These are phyloP conservation scores for Ophraella communa DNA, from an alignment of 2,888 invertebrate genomes.

Conservation along the genomic window DNA sequence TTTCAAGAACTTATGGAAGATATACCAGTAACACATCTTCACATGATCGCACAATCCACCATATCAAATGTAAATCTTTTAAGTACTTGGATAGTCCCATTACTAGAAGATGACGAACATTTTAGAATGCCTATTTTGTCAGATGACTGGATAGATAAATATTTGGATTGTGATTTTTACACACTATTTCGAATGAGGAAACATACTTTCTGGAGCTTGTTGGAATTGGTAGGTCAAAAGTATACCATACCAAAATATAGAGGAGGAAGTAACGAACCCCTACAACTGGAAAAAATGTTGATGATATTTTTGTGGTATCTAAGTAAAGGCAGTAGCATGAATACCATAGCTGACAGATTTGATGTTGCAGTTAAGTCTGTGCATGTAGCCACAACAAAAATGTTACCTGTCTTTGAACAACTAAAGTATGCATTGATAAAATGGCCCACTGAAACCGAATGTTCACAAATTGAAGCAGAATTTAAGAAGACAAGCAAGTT, in stretches of 20 bases:
- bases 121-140: conserved; percentile 4
- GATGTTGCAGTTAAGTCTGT: too few relatives aligned
- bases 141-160: conserved; percentile 13
- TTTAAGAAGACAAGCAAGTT: too few relatives aligned
- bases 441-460: conserved; percentile 13
- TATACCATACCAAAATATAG: conserved; percentile 8
- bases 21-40: too few relatives aligned
- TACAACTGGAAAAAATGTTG: conserved; percentile 10
- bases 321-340: conserved; percentile 9
- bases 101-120: conserved; percentile 20
- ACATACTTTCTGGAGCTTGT: too few relatives aligned
- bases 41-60: too few relatives aligned
- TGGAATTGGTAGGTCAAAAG: too few relatives aligned
- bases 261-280: conserved; percentile 5
- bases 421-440: conserved; percentile 2
- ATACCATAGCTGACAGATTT: conserved; percentile 16
- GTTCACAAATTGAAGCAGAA: too few relatives aligned
- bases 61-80: too few relatives aligned
- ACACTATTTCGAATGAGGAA: not conserved
- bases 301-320: conserved; percentile 20
- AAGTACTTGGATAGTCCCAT: not conserved
- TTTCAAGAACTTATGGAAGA: too few relatives aligned
- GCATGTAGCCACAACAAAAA: too few relatives aligned
- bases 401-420: not conserved
- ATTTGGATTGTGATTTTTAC: too few relatives aligned